Conservation (phyloP, 35 echinoderm and acorn worm species). For the Ptychodera flava region DNA sequence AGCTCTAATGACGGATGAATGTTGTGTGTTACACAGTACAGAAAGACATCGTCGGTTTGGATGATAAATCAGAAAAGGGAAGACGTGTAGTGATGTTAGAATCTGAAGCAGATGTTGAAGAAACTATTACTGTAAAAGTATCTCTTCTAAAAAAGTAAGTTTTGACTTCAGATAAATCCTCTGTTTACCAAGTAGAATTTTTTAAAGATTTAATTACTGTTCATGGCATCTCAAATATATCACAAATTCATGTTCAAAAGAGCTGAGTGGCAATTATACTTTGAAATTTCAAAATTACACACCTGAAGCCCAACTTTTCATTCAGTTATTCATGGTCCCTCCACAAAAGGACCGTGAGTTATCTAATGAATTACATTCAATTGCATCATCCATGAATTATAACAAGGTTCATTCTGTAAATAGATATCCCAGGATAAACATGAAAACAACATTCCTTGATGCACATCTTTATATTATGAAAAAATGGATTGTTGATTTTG, state of each 20-base stretch:
- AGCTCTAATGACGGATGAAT: too few species aligned
- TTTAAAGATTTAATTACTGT: too few species aligned
- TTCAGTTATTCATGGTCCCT: too few species aligned
- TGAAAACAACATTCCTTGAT: constrained; percentile 82
- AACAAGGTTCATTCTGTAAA: too few species aligned
- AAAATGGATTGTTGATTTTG: constrained; percentile 91
- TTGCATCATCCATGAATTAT: too few species aligned
- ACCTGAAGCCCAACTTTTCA: too few species aligned
- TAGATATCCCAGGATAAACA: constrained; percentile 79
- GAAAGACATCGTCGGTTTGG: constrained; percentile 80
- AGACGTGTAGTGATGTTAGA: constrained; percentile 62
- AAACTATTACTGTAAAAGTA: constrained; percentile 43
- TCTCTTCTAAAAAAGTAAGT: constrained; percentile 78
- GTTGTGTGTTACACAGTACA: constrained; percentile 50
- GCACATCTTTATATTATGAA: constrained; percentile 98
- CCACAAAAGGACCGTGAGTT: too few species aligned
- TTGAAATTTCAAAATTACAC: too few species aligned
- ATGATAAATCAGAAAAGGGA: constrained; percentile 40
- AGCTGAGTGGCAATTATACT: too few species aligned
- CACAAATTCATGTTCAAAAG: too few species aligned
- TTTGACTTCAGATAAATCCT: neutral
- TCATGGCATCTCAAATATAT: too few species aligned
- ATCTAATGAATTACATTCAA: neutral
- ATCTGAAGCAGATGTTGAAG: constrained; percentile 90
- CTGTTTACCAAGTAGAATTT: neutral